Percentiles rank a stretch among this genome's conserved stretches.
These are phyloP conservation scores for Lamprotornis superbus DNA, from an alignment of 2,113 vertebrate species.

Conservation along the genomic window DNA sequence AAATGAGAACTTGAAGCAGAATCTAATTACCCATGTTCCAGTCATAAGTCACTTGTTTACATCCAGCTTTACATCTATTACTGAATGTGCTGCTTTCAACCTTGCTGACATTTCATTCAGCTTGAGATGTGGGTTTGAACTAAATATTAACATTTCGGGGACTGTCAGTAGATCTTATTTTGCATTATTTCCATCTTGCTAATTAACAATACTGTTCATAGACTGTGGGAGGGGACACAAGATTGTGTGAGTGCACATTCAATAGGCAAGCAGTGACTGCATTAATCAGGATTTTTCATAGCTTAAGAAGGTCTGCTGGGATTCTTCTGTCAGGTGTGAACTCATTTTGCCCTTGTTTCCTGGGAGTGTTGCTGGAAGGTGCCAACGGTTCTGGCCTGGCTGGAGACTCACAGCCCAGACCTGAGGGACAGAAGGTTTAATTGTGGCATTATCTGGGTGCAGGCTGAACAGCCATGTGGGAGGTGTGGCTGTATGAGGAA, in stretches of 20 bases:
- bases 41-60: neutral
- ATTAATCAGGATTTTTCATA: neutral
- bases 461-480: neutral
- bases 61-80: neutral
- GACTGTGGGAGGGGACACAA: neutral
- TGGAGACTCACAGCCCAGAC: neutral
- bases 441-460: neutral
- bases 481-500: neutral
- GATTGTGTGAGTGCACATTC: neutral
- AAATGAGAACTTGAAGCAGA: neutral
- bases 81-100: neutral
- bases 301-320: neutral
- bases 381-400: neutral
- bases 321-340: neutral
- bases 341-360: neutral
- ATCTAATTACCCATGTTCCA: neutral
- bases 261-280: neutral
- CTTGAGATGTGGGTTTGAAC: neutral
- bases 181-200: neutral
- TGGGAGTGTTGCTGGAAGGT: neutral
- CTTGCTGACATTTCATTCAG: neutral
- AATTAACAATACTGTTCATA: neutral
- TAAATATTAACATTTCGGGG: neutral
- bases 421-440: accelerated
- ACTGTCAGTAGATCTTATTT: neutral